phyloP scores from a whole-genome alignment of 2,797 vertebrate species.

The Allobates femoralis region DNA sequence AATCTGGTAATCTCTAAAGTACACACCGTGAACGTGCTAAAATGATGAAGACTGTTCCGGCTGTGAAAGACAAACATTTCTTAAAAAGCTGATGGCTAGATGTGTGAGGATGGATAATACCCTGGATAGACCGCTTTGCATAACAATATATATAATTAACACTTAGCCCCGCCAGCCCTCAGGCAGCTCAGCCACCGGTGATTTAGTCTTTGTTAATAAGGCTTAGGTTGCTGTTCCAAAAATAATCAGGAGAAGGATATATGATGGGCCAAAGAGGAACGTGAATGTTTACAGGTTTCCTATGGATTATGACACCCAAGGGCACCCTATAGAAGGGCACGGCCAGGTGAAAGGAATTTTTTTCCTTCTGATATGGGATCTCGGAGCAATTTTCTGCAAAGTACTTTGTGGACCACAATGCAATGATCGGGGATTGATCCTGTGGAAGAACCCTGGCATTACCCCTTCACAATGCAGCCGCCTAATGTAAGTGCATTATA shows the following conservation, averaged over 20 bases:
- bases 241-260: conserved; percentile 55
- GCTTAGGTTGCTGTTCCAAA: conserved; percentile 58
- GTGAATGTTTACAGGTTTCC: conserved; percentile 18
- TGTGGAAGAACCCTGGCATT: background rate
- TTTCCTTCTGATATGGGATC: background rate
- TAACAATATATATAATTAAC: conserved; percentile 52
- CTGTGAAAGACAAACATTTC: background rate
- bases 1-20: background rate
- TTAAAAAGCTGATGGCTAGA: background rate
- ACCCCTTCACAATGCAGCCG: background rate
- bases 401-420: conserved; percentile 19
- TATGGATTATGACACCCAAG: conserved; percentile 23
- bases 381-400: conserved; percentile 10
- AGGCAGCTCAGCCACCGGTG: conserved; percentile 35
- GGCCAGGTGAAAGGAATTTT: background rate
- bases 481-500: conserved; percentile 42
- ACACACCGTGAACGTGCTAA: background rate
- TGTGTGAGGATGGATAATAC: conserved; percentile 12
- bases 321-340: background rate
- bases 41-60: background rate
- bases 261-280: background rate
- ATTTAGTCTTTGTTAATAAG: conserved; percentile 59
- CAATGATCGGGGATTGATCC: background rate
- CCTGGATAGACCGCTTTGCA: conserved; percentile 37
- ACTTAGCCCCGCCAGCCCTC: conserved; percentile 12